Evolutionary conservation across 2,797 vertebrate species (phyloP).

Genomic region (Peromyscus melanophrys): DNA sequence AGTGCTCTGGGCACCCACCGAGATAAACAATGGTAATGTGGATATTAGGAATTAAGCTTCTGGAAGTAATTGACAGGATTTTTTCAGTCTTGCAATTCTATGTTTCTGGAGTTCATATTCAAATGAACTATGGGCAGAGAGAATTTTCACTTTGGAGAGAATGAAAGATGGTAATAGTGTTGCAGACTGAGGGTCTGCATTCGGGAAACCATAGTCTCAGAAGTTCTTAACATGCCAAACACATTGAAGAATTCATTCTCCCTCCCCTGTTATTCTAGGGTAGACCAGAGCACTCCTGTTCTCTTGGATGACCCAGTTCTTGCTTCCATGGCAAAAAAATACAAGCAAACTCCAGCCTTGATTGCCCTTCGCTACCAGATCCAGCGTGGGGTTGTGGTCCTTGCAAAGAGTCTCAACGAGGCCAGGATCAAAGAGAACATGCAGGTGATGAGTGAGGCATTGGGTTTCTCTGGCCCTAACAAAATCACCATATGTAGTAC

Average conservation of each 20-base stretch:
- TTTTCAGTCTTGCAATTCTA: no score
- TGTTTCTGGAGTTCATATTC: neutral
- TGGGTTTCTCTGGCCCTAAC: neutral
- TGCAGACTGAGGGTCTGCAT: neutral
- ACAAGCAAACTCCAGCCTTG: slow-evolving; percentile 16
- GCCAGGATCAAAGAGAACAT: neutral
- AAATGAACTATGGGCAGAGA: neutral
- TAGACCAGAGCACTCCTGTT: neutral
- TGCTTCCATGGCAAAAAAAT: slow-evolving; percentile 48
- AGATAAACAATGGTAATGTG: neutral
- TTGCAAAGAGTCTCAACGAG: neutral
- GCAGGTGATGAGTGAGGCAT: neutral
- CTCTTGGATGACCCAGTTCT: neutral
- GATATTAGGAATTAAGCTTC: neutral
- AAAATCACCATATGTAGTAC: no score
- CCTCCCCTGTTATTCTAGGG: neutral
- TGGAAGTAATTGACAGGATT: no score
- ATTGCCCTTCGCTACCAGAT: neutral
- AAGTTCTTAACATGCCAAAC: neutral
- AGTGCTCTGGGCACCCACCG: neutral
- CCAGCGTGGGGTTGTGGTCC: neutral
- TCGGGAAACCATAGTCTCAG: neutral
- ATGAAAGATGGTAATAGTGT: neutral
- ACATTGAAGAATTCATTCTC: neutral
- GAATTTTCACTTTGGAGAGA: neutral